Percentiles rank a stretch among this genome's conserved stretches.
These are phyloP conservation scores for Hydropsyche betteni DNA, from an alignment of 2,888 invertebrate species.

Conservation along the genomic window DNA sequence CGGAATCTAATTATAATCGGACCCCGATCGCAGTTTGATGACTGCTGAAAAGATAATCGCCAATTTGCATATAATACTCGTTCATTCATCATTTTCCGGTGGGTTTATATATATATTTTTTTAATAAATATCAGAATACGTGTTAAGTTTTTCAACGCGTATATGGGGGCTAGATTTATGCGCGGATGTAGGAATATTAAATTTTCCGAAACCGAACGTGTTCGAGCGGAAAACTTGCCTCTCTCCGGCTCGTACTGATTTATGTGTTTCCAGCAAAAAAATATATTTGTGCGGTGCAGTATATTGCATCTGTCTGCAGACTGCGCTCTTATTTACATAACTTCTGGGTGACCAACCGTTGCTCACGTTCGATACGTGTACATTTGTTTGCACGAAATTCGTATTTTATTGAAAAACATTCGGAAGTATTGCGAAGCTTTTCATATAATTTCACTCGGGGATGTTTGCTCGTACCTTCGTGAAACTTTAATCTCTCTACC, in stretches of 20 bases:
- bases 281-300: conserved; percentile 24
- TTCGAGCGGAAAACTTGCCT: conserved; percentile 26
- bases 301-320: conserved; percentile 19
- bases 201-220: conserved; percentile 29
- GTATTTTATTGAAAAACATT: too few relatives aligned
- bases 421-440: too few relatives aligned
- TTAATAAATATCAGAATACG: too few relatives aligned
- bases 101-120: too few relatives aligned
- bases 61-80: neutral
- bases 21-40: conserved; percentile 1
- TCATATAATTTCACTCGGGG: too few relatives aligned
- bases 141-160: too few relatives aligned
- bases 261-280: conserved; percentile 17
- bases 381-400: too few relatives aligned
- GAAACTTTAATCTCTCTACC: too few relatives aligned
- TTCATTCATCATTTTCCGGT: too few relatives aligned
- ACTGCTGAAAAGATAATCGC: neutral
- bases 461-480: too few relatives aligned
- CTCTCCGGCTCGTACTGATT: conserved; percentile 15
- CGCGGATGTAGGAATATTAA: conserved; percentile 8
- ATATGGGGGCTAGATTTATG: too few relatives aligned
- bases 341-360: conserved; percentile 1
- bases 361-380: neutral
- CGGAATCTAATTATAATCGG: conserved; percentile 30
- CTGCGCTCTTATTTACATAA: conserved; percentile 11